phyloP scores from a whole-genome alignment of 2,113 vertebrate genomes.

The Macaca fascicularis region T2T-MFA8v1.1 NC_088386.1:101657001-101657500 shows the following conservation, averaged over 20 bases:
- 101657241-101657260: not conserved
- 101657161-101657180: not conserved
- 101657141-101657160: not conserved
- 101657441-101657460: constrained; percentile 63
- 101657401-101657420: constrained; percentile 60
- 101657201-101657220: not conserved
- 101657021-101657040: constrained; percentile 20
- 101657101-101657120: not conserved
- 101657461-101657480: not conserved
- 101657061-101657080: not conserved
- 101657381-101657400: constrained; percentile 72
- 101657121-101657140: not conserved
- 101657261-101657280: not conserved
- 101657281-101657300: not conserved
- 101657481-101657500: constrained; percentile 60
- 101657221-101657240: not conserved
- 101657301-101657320: not conserved
- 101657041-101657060: constrained; percentile 9
- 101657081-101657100: constrained; percentile 28
- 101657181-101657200: not conserved
- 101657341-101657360: constrained; percentile 44
- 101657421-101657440: constrained; percentile 72
- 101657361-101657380: not conserved
- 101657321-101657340: constrained; percentile 36
- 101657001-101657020: constrained; percentile 67